phyloP scores from a whole-genome alignment of 1,140 invertebrate genomes.

The Sitophilus oryzae region DNA sequence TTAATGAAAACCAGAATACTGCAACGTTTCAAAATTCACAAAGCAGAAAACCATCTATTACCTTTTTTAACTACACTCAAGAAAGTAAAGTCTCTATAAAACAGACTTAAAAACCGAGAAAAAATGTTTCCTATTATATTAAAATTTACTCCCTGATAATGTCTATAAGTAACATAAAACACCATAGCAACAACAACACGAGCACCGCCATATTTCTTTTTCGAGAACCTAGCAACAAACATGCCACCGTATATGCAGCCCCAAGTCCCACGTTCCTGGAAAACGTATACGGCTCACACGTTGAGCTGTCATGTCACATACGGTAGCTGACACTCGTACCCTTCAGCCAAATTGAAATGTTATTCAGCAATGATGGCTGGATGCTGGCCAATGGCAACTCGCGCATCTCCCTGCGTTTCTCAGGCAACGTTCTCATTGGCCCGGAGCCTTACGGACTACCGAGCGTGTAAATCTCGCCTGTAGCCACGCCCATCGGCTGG shows the following conservation, averaged over 20 bases:
- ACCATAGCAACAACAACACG: neutral
- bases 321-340: constrained; percentile 42
- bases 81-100: too few relatives aligned
- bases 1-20: too few relatives aligned
- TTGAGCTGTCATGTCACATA: constrained; percentile 42
- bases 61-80: too few relatives aligned
- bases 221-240: neutral
- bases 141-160: neutral
- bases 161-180: too few relatives aligned
- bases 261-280: constrained; percentile 31
- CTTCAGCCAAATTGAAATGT: constrained; percentile 41
- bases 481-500: constrained; percentile 24
- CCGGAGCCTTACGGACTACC: constrained; percentile 28
- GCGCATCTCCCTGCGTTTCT: constrained; percentile 33
- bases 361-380: constrained; percentile 42
- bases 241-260: constrained; percentile 17
- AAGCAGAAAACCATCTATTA: too few relatives aligned
- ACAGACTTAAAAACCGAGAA: too few relatives aligned
- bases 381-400: constrained; percentile 37
- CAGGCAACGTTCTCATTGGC: constrained; percentile 30
- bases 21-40: too few relatives aligned
- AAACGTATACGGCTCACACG: constrained; percentile 29
- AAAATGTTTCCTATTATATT: too few relatives aligned
- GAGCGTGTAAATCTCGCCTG: constrained; percentile 16
- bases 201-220: neutral